Evolutionary conservation across 2,888 invertebrate species (phyloP).

Genomic region (Xanthorhoe spadicearia): DNA sequence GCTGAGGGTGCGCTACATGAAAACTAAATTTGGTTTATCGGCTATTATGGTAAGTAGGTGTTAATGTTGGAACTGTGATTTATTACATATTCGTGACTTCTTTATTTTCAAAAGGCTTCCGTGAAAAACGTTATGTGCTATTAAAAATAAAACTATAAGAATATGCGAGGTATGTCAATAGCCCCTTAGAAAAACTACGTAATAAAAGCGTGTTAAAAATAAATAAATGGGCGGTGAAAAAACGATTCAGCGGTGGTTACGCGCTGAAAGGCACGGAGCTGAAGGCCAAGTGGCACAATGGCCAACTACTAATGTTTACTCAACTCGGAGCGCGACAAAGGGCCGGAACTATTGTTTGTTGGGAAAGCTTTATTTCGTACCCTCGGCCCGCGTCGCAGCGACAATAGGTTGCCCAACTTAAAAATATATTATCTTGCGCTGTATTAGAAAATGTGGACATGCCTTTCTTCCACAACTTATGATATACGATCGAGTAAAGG

Average conservation of each 20-base stretch:
- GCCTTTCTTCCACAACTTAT: slow-evolving; percentile 6
- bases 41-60: slow-evolving; percentile 85
- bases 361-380: slow-evolving; percentile 83
- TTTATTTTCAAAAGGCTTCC: slow-evolving; percentile 64
- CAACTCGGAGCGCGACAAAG: slow-evolving; percentile 80
- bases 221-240: slow-evolving; percentile 37
- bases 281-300: slow-evolving; percentile 63
- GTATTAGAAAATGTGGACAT: slow-evolving; percentile 61
- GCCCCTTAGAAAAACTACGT: slow-evolving; percentile 12
- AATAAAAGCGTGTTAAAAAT: slow-evolving; percentile 30
- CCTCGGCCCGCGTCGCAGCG: slow-evolving; percentile 73
- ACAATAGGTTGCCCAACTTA: slow-evolving; percentile 85
- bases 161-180: background rate
- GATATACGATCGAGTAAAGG: too few species aligned
- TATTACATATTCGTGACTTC: slow-evolving; percentile 80
- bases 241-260: slow-evolving; percentile 42
- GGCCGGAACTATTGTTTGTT: slow-evolving; percentile 85
- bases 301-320: slow-evolving; percentile 84
- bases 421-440: slow-evolving; percentile 78
- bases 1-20: slow-evolving; percentile 83
- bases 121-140: slow-evolving; percentile 39
- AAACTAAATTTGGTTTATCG: slow-evolving; percentile 85
- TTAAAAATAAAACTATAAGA: background rate
- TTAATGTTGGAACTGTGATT: slow-evolving; percentile 80
- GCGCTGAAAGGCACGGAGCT: slow-evolving; percentile 44